Evolutionary conservation across 2,888 invertebrate genomes (phyloP).

Genomic region (Ditula angustiorana): DNA sequence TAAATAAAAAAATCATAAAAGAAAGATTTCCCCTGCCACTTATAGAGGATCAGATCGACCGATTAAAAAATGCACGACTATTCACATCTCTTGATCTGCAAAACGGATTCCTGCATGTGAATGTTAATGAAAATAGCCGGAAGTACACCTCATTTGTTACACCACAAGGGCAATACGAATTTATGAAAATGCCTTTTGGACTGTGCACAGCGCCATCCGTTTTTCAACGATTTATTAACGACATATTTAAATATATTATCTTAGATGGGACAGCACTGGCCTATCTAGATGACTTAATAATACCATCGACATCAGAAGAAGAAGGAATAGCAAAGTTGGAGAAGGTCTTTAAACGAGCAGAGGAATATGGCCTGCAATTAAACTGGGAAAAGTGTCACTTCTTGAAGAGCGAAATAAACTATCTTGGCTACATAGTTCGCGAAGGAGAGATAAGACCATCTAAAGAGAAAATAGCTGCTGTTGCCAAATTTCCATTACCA

Average conservation of each 20-base stretch:
- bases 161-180: slow-evolving; percentile 29
- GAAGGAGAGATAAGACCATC: slow-evolving; percentile 4
- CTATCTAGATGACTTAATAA: slow-evolving; percentile 33
- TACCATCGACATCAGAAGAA: slow-evolving; percentile 16
- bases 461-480: not conserved
- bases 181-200: slow-evolving; percentile 37
- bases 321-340: slow-evolving; percentile 2
- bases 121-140: too few species aligned
- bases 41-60: too few species aligned
- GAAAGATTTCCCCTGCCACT: too few species aligned
- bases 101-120: too few species aligned
- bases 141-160: slow-evolving; percentile 12
- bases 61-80: too few species aligned
- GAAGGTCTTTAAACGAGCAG: not conserved
- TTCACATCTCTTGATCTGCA: too few species aligned
- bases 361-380: slow-evolving; percentile 1
- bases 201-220: slow-evolving; percentile 35
- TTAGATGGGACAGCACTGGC: slow-evolving; percentile 1
- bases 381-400: slow-evolving; percentile 14
- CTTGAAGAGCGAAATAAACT: not conserved
- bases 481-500: not conserved
- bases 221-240: slow-evolving; percentile 22
- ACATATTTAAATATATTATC: not conserved
- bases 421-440: slow-evolving; percentile 6
- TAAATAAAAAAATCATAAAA: too few species aligned